Percentiles rank a stretch among this genome's conserved stretches.
Evolutionary conservation across 30 jellyfish, hydroid and myxozoan genomes (phyloP).

Genomic region (Pelagia noctiluca): DNA sequence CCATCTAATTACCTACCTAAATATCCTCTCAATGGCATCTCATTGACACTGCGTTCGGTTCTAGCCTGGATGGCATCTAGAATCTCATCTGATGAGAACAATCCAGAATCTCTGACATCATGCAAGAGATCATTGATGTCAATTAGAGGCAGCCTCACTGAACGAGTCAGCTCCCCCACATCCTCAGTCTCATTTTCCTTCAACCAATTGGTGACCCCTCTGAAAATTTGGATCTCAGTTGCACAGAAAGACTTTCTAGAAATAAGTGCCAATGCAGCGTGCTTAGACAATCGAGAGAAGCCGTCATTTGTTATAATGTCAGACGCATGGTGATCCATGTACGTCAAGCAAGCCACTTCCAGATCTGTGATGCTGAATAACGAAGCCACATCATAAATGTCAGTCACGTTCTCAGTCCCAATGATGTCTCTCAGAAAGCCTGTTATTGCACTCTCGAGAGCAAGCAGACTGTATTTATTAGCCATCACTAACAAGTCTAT

Average conservation of each 20-base stretch:
- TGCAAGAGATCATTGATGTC: slow-evolving; percentile 72
- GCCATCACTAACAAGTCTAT: slow-evolving; percentile 85
- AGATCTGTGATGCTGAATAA: slow-evolving; percentile 55
- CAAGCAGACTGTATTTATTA: slow-evolving; percentile 84
- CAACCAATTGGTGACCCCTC: slow-evolving; percentile 80
- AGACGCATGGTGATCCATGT: slow-evolving; percentile 93
- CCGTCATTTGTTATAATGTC: slow-evolving; percentile 76
- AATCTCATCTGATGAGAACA: slow-evolving; percentile 75
- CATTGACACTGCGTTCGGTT: slow-evolving; percentile 72
- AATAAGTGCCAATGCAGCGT: slow-evolving; percentile 55
- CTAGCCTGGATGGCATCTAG: slow-evolving; percentile 89
- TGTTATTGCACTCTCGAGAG: slow-evolving; percentile 86
- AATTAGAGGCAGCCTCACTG: slow-evolving; percentile 85
- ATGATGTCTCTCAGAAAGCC: slow-evolving; percentile 77
- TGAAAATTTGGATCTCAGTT: slow-evolving; percentile 78
- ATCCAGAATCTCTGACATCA: slow-evolving; percentile 73
- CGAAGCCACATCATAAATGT: slow-evolving; percentile 80
- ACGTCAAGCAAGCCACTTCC: slow-evolving; percentile 60
- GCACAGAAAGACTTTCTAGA: slow-evolving; percentile 92
- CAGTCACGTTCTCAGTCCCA: slow-evolving; percentile 56
- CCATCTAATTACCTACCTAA: slow-evolving; percentile 58
- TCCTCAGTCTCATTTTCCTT: slow-evolving; percentile 39
- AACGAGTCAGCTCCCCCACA: slow-evolving; percentile 28
- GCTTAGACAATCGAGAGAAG: slow-evolving; percentile 68
- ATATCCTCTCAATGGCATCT: slow-evolving; percentile 89